Evolutionary conservation across 1,140 invertebrate genomes (phyloP).

Genomic region (Drosophila neocordata): DNA sequence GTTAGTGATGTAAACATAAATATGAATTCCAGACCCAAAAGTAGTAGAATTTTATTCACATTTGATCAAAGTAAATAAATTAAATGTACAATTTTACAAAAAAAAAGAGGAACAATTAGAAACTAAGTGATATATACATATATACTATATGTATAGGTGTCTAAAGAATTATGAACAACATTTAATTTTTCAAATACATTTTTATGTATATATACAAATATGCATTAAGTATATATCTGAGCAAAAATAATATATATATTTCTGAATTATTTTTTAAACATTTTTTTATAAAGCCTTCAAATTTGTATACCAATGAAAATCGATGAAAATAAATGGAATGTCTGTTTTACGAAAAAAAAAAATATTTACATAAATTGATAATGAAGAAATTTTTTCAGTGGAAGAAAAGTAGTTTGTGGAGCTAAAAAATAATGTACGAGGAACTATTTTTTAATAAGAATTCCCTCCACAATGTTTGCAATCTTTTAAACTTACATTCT

Average conservation of each 20-base stretch:
- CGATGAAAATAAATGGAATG: background rate
- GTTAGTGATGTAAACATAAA: conserved; percentile 19
- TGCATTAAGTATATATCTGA: conserved; percentile 38
- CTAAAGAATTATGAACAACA: conserved; percentile 35
- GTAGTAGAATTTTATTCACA: conserved; percentile 5
- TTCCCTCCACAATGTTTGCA: too few species aligned
- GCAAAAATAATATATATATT: conserved; percentile 21
- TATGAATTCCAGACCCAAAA: conserved; percentile 20
- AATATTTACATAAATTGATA: too few species aligned
- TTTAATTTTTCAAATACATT: conserved; percentile 39
- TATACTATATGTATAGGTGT: background rate
- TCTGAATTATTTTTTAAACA: conserved; percentile 14
- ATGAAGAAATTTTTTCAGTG: too few species aligned
- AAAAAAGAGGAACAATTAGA: conserved; percentile 32
- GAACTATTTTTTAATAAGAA: too few species aligned
- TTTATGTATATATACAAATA: conserved; percentile 17
- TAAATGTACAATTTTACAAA: conserved; percentile 26
- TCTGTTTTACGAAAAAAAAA: conserved; percentile 1
- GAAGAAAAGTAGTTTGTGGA: too few species aligned
- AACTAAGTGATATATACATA: conserved; percentile 30
- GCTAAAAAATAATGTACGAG: too few species aligned
- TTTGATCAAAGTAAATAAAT: conserved; percentile 41
- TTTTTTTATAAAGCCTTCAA: background rate
- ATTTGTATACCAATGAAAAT: background rate
- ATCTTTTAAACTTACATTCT: too few species aligned